Evolutionary conservation across 2,888 invertebrate genomes (phyloP).

Genomic region (Cryptus armator): DNA sequence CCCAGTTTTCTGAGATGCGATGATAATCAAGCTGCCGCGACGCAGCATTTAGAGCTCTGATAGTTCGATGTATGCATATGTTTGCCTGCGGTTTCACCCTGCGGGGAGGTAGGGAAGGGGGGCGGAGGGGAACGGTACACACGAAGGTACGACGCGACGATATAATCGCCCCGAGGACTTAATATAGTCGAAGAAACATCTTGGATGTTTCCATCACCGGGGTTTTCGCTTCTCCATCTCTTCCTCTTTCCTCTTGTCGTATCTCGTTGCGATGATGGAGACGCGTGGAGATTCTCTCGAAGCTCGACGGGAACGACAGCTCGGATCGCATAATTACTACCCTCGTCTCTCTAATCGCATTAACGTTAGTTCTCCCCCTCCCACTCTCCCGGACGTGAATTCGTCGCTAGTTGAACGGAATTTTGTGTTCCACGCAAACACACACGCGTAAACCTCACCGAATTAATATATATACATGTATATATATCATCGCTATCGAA

Average conservation of each 20-base stretch:
- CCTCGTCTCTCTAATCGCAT: constrained; percentile 9
- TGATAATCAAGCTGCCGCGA: background rate
- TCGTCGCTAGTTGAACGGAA: background rate
- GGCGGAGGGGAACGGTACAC: too few relatives aligned
- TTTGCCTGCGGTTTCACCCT: background rate
- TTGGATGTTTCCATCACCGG: background rate
- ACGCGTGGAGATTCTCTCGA: background rate
- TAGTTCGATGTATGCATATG: background rate
- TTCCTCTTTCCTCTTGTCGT: background rate
- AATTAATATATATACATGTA: too few relatives aligned
- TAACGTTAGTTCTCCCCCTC: background rate
- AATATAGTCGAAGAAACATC: background rate
- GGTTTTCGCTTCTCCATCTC: background rate
- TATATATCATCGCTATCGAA: background rate
- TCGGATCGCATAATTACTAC: background rate
- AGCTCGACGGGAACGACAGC: background rate
- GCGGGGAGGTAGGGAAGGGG: background rate
- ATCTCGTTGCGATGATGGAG: background rate
- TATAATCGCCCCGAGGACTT: constrained; percentile 1
- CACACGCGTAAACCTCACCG: background rate
- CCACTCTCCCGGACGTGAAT: background rate
- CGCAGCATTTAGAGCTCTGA: background rate
- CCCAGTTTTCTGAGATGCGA: too few relatives aligned
- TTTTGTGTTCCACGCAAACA: background rate
- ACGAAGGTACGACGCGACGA: background rate